Base-by-base conservation (phyloP, 2,888 invertebrate species). In the Cataglyphis rosenhaueri region DNA sequence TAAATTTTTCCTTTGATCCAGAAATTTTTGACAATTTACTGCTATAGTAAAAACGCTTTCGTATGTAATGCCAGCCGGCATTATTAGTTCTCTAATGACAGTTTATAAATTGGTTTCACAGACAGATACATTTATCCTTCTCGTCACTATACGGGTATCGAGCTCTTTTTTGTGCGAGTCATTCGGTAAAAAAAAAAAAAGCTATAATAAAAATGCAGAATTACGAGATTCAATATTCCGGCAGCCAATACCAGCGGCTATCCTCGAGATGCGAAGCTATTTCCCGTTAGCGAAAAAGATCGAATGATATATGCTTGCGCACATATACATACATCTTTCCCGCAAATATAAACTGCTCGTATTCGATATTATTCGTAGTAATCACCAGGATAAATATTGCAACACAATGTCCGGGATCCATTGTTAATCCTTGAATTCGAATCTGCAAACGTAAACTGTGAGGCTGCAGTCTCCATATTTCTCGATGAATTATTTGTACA, bases 61-160 rank as follows among this genome's bases (percentile, higher is more conserved):
- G 21, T 44, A 44, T 55, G 76, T 78, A 21, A 78, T 32, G 44
- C 57, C 9, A 18, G 25, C 44, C 8, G 18, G 70, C 12, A 48
- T 79, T 21, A 68, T 78, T 59, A 78, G 57, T 32, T 12, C 57
- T 44, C 21, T 68, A 78, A 78, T 78, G 41, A 32, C 70, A 44
- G 32, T 18, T 44, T 59, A 32, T 65, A 59, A 75, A 81, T 82
- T 65, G 76, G 65, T 82, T 82, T 52, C 5, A 21, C 57, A 35
- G 81, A 65, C 57, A 48, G 44, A 48, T 35, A 44, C 48, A n/a
- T 76, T 76, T 65, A 59, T 65, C 55, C 21, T 55, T 59, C 12
- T 35, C 52, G 64, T 52, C 41, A 21, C 52, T 18, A n/a, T 18
- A 12, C 25, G 65, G 25, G 57, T 65, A 21, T 25, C 57, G 62